A percentile compares a stretch with the other conserved stretches of the same genome.
Conservation (phyloP, 1,140 invertebrate species). For the Melanaphis sacchari region DNA sequence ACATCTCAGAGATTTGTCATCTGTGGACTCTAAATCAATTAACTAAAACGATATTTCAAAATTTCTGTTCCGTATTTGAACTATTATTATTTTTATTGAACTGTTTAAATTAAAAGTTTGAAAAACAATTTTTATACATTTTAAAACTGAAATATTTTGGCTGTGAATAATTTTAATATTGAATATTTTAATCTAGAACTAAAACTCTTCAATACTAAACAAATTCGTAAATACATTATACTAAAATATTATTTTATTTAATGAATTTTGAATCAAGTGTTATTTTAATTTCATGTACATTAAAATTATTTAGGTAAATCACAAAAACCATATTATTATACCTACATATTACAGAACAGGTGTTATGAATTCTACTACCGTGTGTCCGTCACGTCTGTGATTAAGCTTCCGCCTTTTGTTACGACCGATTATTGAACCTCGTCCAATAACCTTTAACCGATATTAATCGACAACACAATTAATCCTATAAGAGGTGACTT, state of each 20-base stretch:
- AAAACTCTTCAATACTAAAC: no score
- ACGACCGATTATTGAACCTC: slow-evolving; percentile 52
- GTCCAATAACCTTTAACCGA: slow-evolving; percentile 54
- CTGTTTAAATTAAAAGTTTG: background rate
- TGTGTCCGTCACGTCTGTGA: slow-evolving; percentile 54
- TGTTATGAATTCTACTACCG: slow-evolving; percentile 52
- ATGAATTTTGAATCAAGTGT: background rate
- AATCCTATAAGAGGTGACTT: slow-evolving; percentile 5
- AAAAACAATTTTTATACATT: background rate
- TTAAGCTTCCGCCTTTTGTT: slow-evolving; percentile 53
- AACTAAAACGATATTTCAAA: no score
- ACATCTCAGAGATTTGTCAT: background rate
- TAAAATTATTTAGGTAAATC: background rate
- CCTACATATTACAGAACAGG: background rate
- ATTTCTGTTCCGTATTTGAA: background rate
- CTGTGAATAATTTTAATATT: no score
- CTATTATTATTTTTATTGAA: background rate
- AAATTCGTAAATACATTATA: background rate
- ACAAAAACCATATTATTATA: background rate
- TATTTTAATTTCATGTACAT: background rate
- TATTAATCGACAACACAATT: background rate
- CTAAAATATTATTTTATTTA: background rate
- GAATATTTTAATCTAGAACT: background rate
- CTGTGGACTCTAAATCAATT: no score
- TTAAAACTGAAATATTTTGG: no score